Evolutionary conservation across 1,140 invertebrate genomes (phyloP), one percentile per base, ranked within the genome.

Genomic region (Orius insidiosus): DNA sequence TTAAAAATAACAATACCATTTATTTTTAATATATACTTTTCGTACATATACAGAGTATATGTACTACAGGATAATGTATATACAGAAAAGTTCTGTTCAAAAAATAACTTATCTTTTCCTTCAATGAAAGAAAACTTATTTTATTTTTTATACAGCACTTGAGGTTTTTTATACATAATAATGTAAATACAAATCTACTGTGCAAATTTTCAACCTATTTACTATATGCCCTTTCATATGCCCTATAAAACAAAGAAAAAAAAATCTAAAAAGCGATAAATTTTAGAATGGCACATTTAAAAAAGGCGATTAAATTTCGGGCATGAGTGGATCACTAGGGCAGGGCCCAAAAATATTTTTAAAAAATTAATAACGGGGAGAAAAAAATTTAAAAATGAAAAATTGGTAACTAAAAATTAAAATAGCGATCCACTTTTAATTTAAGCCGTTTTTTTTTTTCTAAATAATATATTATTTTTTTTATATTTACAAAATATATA

Each of bases 1-100:
- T 41, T 48, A 42, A 48, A 48, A 48, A 48, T 48, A 48, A 48
- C 46, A 48, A 48, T 48, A 48, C 46, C 46, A 48, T 48, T 48
- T 48, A 48, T 48, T 48, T 41, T 18, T 14, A 18, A 8, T 14
- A 38, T 11, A 41, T 41, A 41, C 24, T 18, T 41, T n/a, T 38
- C 24, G 24, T 41, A 41, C 16, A 41, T 19, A 41, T 11, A 41
- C 39, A 41, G 8, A 41, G 8, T 11, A 41, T 19, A 41, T 41
- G 16, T 41, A 19, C 16, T n/a, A n/a, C n/a, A n/a, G n/a, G n/a
- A n/a, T n/a, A n/a, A n/a, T n/a, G 24, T 18, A 41, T 18, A 41
- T 18, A 41, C 39, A 41, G 36, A 46, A 37, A 47, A 15, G 34
- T 34, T 37, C 30, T 42, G 42, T 15, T 32, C 5, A 39, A 30